Base-by-base conservation (phyloP, 1,140 invertebrate species). In the Colletes gigas region DNA sequence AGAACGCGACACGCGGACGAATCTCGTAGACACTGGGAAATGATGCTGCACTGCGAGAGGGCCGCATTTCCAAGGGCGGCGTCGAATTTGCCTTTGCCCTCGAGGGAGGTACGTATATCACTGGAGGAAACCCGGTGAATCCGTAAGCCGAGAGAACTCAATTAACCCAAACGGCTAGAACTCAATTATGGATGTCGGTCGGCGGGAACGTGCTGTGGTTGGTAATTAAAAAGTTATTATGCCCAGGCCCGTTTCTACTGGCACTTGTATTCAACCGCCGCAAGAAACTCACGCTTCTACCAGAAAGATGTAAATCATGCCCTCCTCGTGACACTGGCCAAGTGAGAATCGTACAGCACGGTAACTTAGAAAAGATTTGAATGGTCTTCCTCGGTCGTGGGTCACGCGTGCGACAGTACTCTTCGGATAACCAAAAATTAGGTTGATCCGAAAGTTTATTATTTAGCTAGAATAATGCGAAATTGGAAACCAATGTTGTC, bases 211-310 rank as follows among this genome's bases (percentile, higher is more conserved):
- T 47, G 74, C 71, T 44, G 70, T 62, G 67, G 77, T 30, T 71
- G 66, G 76, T 83, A 87, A 85, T 87, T 84, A 84, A 87, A 85
- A 87, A 87, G 79, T 87, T 85, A 83, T 83, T 83, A 85, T 83
- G 67, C 72, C n/a, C 81, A 88, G 85, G 83, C 85, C 76, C 85
- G 85, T 80, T 88, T 88, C 82, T 88, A 88, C 78, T 88, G 84
- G 87, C 79, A 85, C 70, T 69, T 88, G 54, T 85, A 85, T 69
- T 69, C 77, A 14, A 66, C 76, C 47, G 82, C 71, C 17, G 50
- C 57, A 69, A 87, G 52, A 76, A 74, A 88, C 62, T 71, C 76
- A 19, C 55, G 47, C 17, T 15, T 65, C n/a, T 86, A 84, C 68
- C 82, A 86, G 70, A 78, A 69, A 54, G 77, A 81, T 50, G 17